Percentiles rank a stretch among this genome's conserved stretches.
phyloP scores from a whole-genome alignment of 1,140 invertebrate species.

The Alviniconcha marisindica region DNA sequence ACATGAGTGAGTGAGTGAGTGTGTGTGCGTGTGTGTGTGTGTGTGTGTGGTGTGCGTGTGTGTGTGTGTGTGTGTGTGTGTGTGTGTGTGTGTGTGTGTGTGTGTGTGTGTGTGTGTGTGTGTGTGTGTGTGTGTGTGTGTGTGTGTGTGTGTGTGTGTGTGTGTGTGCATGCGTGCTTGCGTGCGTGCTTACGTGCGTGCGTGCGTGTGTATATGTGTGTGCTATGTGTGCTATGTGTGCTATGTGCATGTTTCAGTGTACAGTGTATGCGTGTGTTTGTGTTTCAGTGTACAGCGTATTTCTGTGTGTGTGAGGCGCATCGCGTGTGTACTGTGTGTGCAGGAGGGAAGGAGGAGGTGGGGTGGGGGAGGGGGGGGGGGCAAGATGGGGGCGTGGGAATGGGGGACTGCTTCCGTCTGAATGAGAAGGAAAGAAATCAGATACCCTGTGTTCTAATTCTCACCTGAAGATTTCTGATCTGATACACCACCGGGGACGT shows the following conservation, averaged over 20 bases:
- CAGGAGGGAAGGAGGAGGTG: too few species aligned
- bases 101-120: not conserved
- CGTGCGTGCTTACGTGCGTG: not conserved
- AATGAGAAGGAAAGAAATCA: too few species aligned
- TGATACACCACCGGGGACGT: slow-evolving; percentile 73
- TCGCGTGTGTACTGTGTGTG: too few species aligned
- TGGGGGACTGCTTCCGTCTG: too few species aligned
- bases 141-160: not conserved
- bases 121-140: not conserved
- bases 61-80: not conserved
- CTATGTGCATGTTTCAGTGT: not conserved
- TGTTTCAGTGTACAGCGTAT: not conserved
- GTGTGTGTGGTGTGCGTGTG: not conserved
- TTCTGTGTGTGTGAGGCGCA: not conserved
- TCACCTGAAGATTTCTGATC: slow-evolving; percentile 65
- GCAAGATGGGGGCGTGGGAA: too few species aligned
- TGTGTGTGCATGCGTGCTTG: not conserved
- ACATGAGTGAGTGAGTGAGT: not conserved
- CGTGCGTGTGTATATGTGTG: not conserved
- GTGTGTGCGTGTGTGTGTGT: not conserved
- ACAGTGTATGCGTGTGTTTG: slow-evolving; percentile 31
- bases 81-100: too few species aligned
- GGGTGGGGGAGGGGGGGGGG: too few species aligned
- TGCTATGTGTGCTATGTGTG: not conserved
- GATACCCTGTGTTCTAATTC: not conserved